These are phyloP conservation scores for Odontomachus brunneus DNA, from an alignment of 1,140 invertebrate species.

Conservation along the genomic window DNA sequence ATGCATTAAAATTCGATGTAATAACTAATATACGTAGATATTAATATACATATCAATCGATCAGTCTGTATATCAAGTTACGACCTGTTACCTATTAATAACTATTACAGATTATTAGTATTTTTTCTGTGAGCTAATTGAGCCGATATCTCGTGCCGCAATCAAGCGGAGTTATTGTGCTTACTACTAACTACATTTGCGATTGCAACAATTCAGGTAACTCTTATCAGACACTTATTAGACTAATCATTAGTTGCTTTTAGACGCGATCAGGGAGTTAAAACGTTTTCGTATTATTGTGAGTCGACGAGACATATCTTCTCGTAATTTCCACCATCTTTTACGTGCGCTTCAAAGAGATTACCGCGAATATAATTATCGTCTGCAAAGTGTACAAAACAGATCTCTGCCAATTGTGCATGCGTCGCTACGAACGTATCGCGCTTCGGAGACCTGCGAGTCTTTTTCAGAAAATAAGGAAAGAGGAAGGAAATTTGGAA, in stretches of 20 bases:
- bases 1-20: too few relatives aligned
- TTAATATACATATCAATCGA: neutral
- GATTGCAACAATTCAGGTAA: neutral
- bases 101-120: conserved; percentile 8
- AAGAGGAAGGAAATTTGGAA: neutral
- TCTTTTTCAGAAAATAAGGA: neutral
- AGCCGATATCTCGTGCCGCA: neutral
- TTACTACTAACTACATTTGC: neutral
- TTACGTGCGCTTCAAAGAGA: neutral
- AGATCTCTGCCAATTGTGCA: too few relatives aligned
- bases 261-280: neutral
- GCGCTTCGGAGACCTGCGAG: too few relatives aligned
- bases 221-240: neutral
- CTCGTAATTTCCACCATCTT: neutral
- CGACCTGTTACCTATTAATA: neutral
- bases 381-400: too few relatives aligned
- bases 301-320: neutral
- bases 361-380: too few relatives aligned
- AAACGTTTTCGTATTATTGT: neutral
- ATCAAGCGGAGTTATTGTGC: conserved; percentile 4
- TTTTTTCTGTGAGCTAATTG: neutral
- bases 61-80: too few relatives aligned
- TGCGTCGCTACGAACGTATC: too few relatives aligned
- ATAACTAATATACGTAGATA: too few relatives aligned
- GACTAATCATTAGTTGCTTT: neutral